These are phyloP conservation scores for Actinernus sp. DNA, from an alignment of 92 coral and sea anemone genomes.

Conservation along the genomic window DNA sequence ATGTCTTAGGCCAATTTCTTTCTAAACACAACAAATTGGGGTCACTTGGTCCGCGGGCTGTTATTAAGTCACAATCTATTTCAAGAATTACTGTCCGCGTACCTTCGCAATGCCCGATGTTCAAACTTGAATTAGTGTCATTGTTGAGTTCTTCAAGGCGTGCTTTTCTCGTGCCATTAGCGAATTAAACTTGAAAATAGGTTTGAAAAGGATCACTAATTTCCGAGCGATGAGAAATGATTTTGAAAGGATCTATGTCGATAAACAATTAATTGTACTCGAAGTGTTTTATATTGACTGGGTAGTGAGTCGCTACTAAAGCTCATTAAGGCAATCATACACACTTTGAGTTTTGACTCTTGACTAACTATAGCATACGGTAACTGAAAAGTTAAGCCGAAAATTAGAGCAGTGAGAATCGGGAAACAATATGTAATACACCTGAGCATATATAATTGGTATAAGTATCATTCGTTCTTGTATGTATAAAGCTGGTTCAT, in stretches of 20 bases:
- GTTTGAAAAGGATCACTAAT: background rate
- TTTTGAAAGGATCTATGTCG: slow-evolving; percentile 4
- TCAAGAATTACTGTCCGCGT: too few species aligned
- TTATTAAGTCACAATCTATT: too few species aligned
- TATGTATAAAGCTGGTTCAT: too few species aligned
- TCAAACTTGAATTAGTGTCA: background rate
- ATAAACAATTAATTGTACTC: slow-evolving; percentile 3
- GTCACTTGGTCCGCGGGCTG: too few species aligned
- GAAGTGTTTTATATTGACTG: background rate
- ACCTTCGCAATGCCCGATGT: too few species aligned
- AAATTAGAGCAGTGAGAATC: too few species aligned
- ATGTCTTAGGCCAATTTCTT: background rate
- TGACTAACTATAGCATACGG: background rate
- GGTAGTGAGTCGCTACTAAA: background rate
- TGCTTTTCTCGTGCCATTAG: slow-evolving; percentile 1
- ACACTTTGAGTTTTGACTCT: background rate
- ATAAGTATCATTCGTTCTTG: too few species aligned
- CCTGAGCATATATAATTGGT: too few species aligned
- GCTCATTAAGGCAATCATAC: background rate
- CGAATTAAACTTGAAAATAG: slow-evolving; percentile 1
- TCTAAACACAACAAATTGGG: background rate
- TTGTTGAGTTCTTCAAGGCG: background rate
- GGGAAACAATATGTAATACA: too few species aligned
- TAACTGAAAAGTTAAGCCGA: too few species aligned
- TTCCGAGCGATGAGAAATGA: slow-evolving; percentile 7